Conservation (phyloP, 2,113 vertebrate genomes). For the Syrmaticus mikado region DNA sequence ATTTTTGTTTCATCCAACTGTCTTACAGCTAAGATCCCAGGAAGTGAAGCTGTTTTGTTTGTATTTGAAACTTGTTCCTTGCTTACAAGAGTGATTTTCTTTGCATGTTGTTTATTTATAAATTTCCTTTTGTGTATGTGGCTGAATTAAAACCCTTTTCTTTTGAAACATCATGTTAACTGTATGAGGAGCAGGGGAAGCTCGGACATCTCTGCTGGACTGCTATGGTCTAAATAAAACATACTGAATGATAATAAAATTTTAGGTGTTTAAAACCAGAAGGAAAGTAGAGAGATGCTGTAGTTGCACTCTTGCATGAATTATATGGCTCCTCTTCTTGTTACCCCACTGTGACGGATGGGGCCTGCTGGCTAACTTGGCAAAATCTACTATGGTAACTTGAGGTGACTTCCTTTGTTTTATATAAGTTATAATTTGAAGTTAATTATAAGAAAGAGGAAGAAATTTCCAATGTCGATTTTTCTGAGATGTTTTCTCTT, state of each 20-base stretch:
- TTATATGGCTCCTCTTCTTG: neutral
- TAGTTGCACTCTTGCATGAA: neutral
- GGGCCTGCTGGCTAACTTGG: neutral
- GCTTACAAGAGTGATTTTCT: neutral
- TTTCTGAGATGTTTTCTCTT: neutral
- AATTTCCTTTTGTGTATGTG: neutral
- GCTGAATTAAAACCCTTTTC: slow-evolving; percentile 14
- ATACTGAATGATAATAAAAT: neutral
- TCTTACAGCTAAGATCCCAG: neutral
- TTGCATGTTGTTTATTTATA: neutral
- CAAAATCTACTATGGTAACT: neutral
- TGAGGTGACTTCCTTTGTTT: neutral
- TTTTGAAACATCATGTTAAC: neutral
- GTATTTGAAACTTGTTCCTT: neutral
- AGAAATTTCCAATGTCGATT: neutral
- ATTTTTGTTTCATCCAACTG: slow-evolving; percentile 2
- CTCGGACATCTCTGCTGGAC: neutral
- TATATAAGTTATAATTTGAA: neutral
- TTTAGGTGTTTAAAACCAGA: neutral
- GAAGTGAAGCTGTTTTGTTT: neutral
- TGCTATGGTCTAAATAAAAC: neutral
- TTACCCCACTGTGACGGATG: neutral
- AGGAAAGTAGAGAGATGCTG: neutral
- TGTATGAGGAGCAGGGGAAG: neutral
- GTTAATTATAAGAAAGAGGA: neutral